Base-by-base conservation (phyloP, 2,888 invertebrate species). In the Loripinus fragilis region DNA sequence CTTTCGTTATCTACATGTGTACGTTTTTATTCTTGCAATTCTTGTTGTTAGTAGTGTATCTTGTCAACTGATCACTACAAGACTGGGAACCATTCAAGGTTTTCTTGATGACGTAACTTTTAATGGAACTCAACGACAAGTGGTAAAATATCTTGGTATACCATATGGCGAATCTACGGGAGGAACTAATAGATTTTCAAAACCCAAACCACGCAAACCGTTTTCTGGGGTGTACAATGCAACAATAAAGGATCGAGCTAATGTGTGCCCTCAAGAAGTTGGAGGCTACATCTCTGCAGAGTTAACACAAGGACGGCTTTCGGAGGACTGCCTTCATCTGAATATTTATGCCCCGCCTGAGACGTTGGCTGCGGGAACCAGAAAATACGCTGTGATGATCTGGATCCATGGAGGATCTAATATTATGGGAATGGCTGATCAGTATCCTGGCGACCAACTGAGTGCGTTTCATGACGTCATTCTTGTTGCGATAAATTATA, bases 111-210 rank as follows among this genome's bases (percentile, higher is more conserved):
- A 25, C 28, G 55, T 25, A 10, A 55, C 28, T 1, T 55, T 55
- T 55, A 55, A 55, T 15, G 55, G 55, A 23, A 55, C 55, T 23
- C 25, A 55, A 15, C 23, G 55, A 15, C 55, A 55, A 25, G 55
- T 55, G 23, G 55, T 55, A 15, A 55, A 55, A 55, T 55, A 55
- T 55, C 15, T 55, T 25, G 55, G 55, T 2, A 55, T 55, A 8
- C 55, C 55, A 2, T 55, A 55, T 25, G 55, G 55, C 3, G 55
- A 55, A 23, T 23, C 55, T 7, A 55, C 55, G 15, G 55, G 5
- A 7, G 55, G 55, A 28, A 28, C 3, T 7, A 55, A 55, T 15
- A 55, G 55, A 28, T 55, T 55, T 28, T 23, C 55, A 5, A 25
- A 55, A 15, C 55, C 55, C 2, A 55, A 55, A 55, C 55, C 55